A percentile compares a stretch with the other conserved stretches of the same genome.
phyloP scores from a whole-genome alignment of 2,113 vertebrate species.

The Lampris incognitus region DNA sequence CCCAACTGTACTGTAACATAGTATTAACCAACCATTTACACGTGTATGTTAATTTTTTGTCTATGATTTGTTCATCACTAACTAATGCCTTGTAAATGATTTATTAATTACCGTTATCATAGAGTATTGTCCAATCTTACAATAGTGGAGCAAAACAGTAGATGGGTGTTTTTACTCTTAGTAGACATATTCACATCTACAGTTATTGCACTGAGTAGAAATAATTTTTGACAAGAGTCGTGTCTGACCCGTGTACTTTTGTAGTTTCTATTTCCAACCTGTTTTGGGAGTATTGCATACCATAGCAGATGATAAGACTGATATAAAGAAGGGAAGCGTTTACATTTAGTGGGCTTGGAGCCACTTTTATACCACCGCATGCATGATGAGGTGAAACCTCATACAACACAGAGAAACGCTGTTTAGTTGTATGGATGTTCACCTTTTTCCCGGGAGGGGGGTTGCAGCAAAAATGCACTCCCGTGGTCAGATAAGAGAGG shows the following conservation, averaged over 20 bases:
- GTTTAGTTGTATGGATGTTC: neutral
- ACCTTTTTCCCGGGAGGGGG: neutral
- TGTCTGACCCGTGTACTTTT: slow-evolving; percentile 14
- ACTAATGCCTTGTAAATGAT: no score
- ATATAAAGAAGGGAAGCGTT: slow-evolving; percentile 21
- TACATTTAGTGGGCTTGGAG: slow-evolving; percentile 31
- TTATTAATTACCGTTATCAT: no score
- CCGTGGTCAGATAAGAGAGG: slow-evolving; percentile 10
- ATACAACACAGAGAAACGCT: slow-evolving; percentile 6
- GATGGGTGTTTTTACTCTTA: no score
- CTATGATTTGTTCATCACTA: no score
- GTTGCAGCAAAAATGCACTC: slow-evolving; percentile 42
- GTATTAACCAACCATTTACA: no score
- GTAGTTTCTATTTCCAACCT: neutral
- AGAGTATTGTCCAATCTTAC: no score
- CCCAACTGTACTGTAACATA: no score
- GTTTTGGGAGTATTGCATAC: slow-evolving; percentile 25
- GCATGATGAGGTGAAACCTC: slow-evolving; percentile 19
- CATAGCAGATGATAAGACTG: slow-evolving; percentile 24
- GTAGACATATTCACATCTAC: no score
- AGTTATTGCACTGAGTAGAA: no score
- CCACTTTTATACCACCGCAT: neutral
- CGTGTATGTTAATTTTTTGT: no score
- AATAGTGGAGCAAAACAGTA: no score
- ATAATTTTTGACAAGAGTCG: neutral